phyloP scores from a whole-genome alignment of 2,113 vertebrate species.

The Hoplias malabaricus region DNA sequence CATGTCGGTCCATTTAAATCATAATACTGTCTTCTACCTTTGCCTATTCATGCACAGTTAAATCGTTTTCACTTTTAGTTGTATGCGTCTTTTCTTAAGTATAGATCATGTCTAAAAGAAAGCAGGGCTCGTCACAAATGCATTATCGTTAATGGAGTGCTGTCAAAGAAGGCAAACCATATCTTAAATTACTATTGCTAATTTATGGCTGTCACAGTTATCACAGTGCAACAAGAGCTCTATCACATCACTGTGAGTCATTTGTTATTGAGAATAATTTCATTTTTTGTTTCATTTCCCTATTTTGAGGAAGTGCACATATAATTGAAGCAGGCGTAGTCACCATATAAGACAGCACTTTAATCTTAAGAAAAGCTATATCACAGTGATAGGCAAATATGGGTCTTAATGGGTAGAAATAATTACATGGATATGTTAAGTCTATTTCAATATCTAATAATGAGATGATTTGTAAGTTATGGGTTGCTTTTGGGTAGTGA shows the following conservation, averaged over 20 bases:
- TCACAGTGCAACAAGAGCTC: slow-evolving; percentile 26
- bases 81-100: slow-evolving; percentile 44
- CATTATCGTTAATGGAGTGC: slow-evolving; percentile 45
- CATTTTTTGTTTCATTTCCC: slow-evolving; percentile 36
- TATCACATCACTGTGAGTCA: slow-evolving; percentile 50
- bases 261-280: slow-evolving; percentile 41
- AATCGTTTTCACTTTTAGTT: slow-evolving; percentile 24
- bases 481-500: slow-evolving; percentile 14
- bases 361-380: slow-evolving; percentile 42
- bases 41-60: slow-evolving; percentile 21
- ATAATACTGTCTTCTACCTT: slow-evolving; percentile 43
- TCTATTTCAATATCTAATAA: background rate
- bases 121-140: slow-evolving; percentile 41
- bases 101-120: slow-evolving; percentile 45
- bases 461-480: slow-evolving; percentile 11
- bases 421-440: slow-evolving; percentile 5
- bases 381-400: slow-evolving; percentile 39
- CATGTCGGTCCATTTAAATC: slow-evolving; percentile 16
- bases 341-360: slow-evolving; percentile 47
- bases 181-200: slow-evolving; percentile 39
- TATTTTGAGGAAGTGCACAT: slow-evolving; percentile 9
- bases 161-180: slow-evolving; percentile 41
- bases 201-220: slow-evolving; percentile 36
- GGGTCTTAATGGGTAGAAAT: slow-evolving; percentile 28
- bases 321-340: slow-evolving; percentile 24